These are phyloP conservation scores for Morinoia aosen DNA, from an alignment of 2,888 invertebrate species.

Conservation along the genomic window DNA sequence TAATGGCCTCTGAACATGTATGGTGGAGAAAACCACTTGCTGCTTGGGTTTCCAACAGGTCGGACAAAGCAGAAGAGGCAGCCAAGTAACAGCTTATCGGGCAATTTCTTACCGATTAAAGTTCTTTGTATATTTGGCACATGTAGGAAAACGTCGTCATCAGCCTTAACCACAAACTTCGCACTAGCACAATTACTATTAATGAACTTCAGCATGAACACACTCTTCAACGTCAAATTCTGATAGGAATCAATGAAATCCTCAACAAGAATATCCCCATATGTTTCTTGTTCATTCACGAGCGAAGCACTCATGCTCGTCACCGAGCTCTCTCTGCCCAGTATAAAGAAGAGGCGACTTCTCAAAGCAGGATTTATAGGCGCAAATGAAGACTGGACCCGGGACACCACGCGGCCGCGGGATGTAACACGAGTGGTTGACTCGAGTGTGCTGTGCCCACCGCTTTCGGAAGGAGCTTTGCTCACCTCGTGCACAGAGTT, in stretches of 20 bases:
- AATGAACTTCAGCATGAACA: slow-evolving; percentile 66
- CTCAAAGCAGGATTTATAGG: neutral
- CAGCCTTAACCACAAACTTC: slow-evolving; percentile 63
- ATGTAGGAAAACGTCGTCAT: slow-evolving; percentile 68
- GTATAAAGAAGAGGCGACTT: neutral
- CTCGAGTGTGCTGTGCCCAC: neutral
- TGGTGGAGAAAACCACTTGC: slow-evolving; percentile 66
- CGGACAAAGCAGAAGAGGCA: slow-evolving; percentile 69
- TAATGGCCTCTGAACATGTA: slow-evolving; percentile 69
- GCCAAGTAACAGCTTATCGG: slow-evolving; percentile 69
- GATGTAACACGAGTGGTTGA: neutral
- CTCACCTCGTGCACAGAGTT: neutral
- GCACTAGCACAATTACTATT: slow-evolving; percentile 59
- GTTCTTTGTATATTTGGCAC: slow-evolving; percentile 60
- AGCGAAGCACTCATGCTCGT: neutral
- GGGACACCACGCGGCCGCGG: neutral
- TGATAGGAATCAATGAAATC: slow-evolving; percentile 67
- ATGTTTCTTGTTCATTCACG: slow-evolving; percentile 53
- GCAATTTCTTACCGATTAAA: slow-evolving; percentile 52
- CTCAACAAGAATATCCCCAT: slow-evolving; percentile 65
- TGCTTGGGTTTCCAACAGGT: slow-evolving; percentile 68
- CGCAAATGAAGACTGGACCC: neutral
- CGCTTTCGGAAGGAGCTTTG: neutral
- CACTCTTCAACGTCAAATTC: slow-evolving; percentile 66
- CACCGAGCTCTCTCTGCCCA: neutral